Percentiles rank a stretch among this genome's conserved stretches.
Evolutionary conservation across 2,113 vertebrate genomes (phyloP).

Genomic region (Xiphorhynchus elegans): DNA sequence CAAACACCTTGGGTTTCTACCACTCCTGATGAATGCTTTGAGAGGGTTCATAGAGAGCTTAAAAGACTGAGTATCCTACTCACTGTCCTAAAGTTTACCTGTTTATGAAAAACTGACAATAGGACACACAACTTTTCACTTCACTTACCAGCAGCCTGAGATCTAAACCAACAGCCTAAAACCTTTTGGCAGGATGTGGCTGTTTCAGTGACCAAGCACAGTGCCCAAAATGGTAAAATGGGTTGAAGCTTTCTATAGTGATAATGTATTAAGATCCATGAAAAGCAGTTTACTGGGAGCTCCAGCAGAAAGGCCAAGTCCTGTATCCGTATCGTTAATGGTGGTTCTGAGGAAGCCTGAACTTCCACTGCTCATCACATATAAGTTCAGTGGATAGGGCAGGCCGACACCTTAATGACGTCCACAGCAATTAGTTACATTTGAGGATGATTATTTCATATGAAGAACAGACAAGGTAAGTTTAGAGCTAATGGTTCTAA

Average conservation of each 20-base stretch:
- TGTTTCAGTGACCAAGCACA: not conserved
- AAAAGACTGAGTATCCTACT: not conserved
- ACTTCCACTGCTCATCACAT: not conserved
- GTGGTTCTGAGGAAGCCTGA: not conserved
- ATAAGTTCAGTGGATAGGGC: not conserved
- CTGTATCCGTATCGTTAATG: not conserved
- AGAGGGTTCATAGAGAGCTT: not conserved
- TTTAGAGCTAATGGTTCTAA: not conserved
- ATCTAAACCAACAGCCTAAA: slow-evolving; percentile 27
- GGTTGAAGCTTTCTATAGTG: not conserved
- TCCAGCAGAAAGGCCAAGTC: slow-evolving; percentile 4
- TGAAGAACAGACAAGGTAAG: not conserved
- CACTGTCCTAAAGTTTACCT: not conserved
- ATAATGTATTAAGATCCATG: not conserved
- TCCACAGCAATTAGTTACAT: slow-evolving; percentile 24
- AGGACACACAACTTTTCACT: not conserved
- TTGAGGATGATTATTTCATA: slow-evolving; percentile 15
- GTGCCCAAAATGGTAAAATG: not conserved
- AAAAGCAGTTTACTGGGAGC: slow-evolving; percentile 24
- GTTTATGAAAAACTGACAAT: not conserved
- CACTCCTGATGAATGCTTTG: not conserved
- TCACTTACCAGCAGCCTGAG: slow-evolving; percentile 25
- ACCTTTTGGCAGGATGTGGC: slow-evolving; percentile 20
- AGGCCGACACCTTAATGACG: not conserved
- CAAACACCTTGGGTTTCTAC: not conserved